Evolutionary conservation across 2,113 vertebrate genomes (phyloP), one percentile per base, ranked within the genome.

Genomic region (Rhipidura dahli): DNA sequence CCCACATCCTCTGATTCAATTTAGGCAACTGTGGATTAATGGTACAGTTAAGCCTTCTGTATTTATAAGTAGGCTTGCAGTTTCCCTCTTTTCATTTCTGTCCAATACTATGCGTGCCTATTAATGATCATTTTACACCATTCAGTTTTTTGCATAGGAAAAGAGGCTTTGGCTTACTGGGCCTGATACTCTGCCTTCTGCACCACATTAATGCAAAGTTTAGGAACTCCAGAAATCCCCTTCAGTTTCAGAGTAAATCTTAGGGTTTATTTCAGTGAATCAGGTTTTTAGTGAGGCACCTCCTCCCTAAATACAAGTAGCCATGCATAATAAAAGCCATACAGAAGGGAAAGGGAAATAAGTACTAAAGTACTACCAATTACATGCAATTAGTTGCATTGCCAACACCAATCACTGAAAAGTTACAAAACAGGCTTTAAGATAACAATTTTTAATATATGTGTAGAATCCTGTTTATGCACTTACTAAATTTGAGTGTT

Each of bases 381-480:
- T 96, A 91, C 37, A 77, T 59, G 63, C 56, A 86, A 91, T 90
- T 96, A 96, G 50, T 45, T 88, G 44, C 88, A 88, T 44, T 94
- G 85, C 56, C 85, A 86, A 77, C 28, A 83, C 33, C n/a, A 88
- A 90, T 50, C 44, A 90, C 0, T 65, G 78, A 71, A 59, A 94
- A 95, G 86, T 90, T 89, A 90, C 51, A 90, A 95, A 93, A 83
- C 51, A 85, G 59, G 39, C 27, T 93, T 93, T 88, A 97, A 93
- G 77, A 83, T 64, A 80, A 93, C 44, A 61, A 44, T 54, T 83
- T 95, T 90, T 81, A 83, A 86, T 31, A 51, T 39, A 90, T 27
- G 16, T 83, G 71, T 89, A 77, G 78, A 66, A 90, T 83, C 44
- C 42, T 86, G 76, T 70, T 94, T 80, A 88, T 73, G 71, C 44